These are phyloP conservation scores for Mesoclemmys tuberculata DNA, from an alignment of 2,113 vertebrate genomes.

Conservation along the genomic window DNA sequence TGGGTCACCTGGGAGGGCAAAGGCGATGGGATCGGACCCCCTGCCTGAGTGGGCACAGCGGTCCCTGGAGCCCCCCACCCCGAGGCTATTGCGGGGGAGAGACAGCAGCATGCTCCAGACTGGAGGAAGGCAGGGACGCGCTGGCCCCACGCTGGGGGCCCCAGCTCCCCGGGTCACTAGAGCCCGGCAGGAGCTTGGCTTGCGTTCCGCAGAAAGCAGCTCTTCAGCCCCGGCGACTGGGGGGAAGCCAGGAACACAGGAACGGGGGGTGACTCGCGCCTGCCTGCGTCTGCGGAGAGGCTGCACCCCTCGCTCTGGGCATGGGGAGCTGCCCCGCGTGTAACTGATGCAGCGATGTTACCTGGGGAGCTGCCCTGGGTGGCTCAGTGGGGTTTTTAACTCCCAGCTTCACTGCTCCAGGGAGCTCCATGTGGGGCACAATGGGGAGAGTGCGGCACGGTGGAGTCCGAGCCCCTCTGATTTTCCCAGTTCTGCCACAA, in stretches of 20 bases:
- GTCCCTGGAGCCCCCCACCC: neutral
- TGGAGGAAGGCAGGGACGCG: neutral
- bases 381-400: neutral
- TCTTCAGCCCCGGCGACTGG: neutral
- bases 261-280: neutral
- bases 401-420: neutral
- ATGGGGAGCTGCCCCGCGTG: neutral
- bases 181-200: neutral
- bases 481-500: neutral
- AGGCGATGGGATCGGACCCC: neutral
- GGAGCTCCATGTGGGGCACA: neutral
- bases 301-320: neutral
- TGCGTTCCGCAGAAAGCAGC: neutral
- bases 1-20: constrained; percentile 82
- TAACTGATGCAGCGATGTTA: neutral
- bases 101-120: neutral
- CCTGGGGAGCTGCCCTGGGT: neutral
- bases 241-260: neutral
- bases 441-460: neutral
- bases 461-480: neutral
- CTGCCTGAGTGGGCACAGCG: neutral
- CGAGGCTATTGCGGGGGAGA: neutral
- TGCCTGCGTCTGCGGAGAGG: neutral
- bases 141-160: neutral
- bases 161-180: neutral